These are phyloP conservation scores for Ophioninae sp. DNA, from an alignment of 2,888 invertebrate species.

Conservation along the genomic window DNA sequence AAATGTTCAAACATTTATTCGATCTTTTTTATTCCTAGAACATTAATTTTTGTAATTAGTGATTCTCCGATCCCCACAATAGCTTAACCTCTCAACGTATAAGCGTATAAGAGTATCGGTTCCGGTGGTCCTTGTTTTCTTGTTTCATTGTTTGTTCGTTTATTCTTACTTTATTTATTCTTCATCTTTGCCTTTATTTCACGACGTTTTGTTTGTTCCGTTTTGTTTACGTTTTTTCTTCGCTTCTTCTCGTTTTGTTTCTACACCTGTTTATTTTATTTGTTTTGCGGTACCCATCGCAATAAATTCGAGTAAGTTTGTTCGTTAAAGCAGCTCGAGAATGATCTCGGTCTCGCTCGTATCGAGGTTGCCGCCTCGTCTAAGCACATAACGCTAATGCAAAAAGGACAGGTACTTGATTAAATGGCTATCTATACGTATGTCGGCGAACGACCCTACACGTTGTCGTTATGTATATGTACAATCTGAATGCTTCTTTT, in stretches of 20 bases:
- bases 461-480: conserved; percentile 57
- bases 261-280: conserved; percentile 5
- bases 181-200: conserved; percentile 4
- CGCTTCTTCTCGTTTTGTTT: not conserved
- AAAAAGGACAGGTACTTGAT: conserved; percentile 60
- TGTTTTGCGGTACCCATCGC: conserved; percentile 17
- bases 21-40: no score
- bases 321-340: conserved; percentile 42
- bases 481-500: conserved; percentile 44
- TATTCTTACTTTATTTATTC: conserved; percentile 19
- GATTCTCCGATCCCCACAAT: no score
- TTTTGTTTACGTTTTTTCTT: not conserved
- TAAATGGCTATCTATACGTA: conserved; percentile 56
- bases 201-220: not conserved
- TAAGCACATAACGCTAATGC: conserved; percentile 47
- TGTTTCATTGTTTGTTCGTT: conserved; percentile 29
- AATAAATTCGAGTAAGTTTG: conserved; percentile 49
- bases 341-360: conserved; percentile 13
- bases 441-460: conserved; percentile 51
- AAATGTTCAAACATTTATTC: no score
- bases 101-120: conserved; percentile 1
- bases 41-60: no score
- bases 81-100: not conserved
- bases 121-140: conserved; percentile 19
- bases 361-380: conserved; percentile 22